Base-by-base conservation (phyloP, 2,113 vertebrate species). In the Oncorhynchus nerka region DNA sequence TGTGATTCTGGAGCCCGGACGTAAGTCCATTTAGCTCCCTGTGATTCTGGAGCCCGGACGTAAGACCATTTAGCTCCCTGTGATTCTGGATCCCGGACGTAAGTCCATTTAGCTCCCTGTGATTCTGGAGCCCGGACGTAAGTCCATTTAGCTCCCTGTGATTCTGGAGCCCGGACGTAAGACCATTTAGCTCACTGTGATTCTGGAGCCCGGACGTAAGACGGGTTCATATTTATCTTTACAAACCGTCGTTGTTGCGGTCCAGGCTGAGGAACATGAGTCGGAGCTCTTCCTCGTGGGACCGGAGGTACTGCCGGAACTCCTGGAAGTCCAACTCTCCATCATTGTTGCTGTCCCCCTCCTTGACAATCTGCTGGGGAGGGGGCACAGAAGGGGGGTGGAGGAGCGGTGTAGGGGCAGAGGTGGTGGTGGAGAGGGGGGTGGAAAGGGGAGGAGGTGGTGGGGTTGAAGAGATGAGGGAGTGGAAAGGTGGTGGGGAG, bases 211-310 rank as follows among this genome's bases (percentile, higher is more conserved):
- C 39, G 39, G 3, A 45, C 39, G 0, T 45, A 45, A 3, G 39
- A 3, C 11, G 39, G 39, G 9, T 2, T 3, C 39, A 45, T 45
- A 45, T 45, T 11, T 45, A 2, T 45, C 2, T 45, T 45, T 45
- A 2, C 39, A 45, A 45, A 97, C 95, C 96, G 0, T 97, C 96
- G 49, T 95, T 92, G 89, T 97, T 97, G 71, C 81, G 91, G 90
- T 97, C 96, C 68, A 97, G 85, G 69, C 90, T 95, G 57, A 86
- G 91, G 85, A 97, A 97, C 92, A 97, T 95, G 78, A 96, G 87
- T 66, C 91, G 92, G 24, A 97, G 93, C 39, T 94, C 89, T 71
- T 93, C 94, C 81, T 97, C 96, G 0, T 96, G 93, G 4, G 91
- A 82, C 15, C 89, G 91, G 57, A 97, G 92, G 80, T 95, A 97